Evolutionary conservation across 2,797 vertebrate species (phyloP).

Genomic region (Crypturellus tataupa): DNA sequence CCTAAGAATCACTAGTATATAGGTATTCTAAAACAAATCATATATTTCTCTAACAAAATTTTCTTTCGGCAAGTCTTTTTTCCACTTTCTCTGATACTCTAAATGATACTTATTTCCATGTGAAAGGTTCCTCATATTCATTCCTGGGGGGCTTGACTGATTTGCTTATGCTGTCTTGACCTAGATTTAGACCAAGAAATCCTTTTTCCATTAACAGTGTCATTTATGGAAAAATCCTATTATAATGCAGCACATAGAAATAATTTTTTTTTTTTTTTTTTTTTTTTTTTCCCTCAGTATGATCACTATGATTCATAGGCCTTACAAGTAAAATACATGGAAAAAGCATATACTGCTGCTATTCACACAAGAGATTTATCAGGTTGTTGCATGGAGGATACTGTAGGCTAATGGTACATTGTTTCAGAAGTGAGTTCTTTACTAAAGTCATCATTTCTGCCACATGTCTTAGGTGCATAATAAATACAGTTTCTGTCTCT

Average conservation of each 20-base stretch:
- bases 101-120: constrained; percentile 34
- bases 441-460: neutral
- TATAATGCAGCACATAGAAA: neutral
- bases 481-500: neutral
- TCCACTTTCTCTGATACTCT: neutral
- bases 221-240: constrained; percentile 38
- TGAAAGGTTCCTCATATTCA: constrained; percentile 32
- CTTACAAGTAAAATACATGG: constrained; percentile 32
- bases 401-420: neutral
- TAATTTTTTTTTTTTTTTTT: neutral
- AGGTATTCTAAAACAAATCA: constrained; percentile 29
- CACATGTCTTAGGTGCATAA: neutral
- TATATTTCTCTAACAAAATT: constrained; percentile 25
- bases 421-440: neutral
- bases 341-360: neutral
- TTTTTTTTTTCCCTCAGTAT: neutral
- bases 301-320: constrained; percentile 10
- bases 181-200: constrained; percentile 15
- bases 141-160: constrained; percentile 35
- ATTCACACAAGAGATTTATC: neutral
- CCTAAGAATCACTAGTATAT: constrained; percentile 23
- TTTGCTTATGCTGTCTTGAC: constrained; percentile 51
- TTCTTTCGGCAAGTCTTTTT: constrained; percentile 13
- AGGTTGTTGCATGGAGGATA: neutral
- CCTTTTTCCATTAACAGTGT: constrained; percentile 32